Conservation (phyloP, 2,113 vertebrate species). For the Bostrychus sinensis region DNA sequence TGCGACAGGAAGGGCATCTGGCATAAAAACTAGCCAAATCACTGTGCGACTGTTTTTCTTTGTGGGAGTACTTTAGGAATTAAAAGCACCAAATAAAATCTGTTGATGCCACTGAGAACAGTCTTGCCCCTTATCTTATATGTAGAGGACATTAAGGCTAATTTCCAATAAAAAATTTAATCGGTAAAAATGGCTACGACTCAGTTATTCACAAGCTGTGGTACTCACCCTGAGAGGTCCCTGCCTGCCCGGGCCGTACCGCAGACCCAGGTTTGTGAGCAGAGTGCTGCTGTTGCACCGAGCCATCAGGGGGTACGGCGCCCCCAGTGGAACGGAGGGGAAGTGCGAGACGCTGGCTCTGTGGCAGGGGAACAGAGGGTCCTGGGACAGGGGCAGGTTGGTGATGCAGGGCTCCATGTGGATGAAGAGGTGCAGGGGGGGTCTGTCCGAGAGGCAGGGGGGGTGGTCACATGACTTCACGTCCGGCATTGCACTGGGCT, state of each 20-base stretch:
- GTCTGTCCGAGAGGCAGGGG: constrained; percentile 71
- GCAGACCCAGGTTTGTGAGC: constrained; percentile 81
- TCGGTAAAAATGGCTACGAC: too few relatives aligned
- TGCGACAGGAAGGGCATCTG: too few relatives aligned
- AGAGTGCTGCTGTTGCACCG: constrained; percentile 84
- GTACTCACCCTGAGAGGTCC: constrained; percentile 49
- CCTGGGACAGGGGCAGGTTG: constrained; percentile 75
- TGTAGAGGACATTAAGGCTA: too few relatives aligned
- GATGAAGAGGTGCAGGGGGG: constrained; percentile 74
- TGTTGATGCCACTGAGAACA: too few relatives aligned
- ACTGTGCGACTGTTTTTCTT: too few relatives aligned
- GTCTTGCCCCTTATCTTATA: too few relatives aligned
- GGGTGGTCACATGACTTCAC: constrained; percentile 83
- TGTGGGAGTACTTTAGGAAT: too few relatives aligned
- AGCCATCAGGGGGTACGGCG: constrained; percentile 79
- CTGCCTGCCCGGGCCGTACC: constrained; percentile 76
- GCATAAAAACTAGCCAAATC: too few relatives aligned
- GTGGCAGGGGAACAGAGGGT: constrained; percentile 80
- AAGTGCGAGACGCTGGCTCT: constrained; percentile 34
- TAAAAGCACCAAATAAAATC: too few relatives aligned
- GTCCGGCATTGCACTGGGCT: constrained; percentile 76
- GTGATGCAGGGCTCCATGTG: constrained; percentile 81
- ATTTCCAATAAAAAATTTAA: too few relatives aligned
- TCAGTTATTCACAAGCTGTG: too few relatives aligned
- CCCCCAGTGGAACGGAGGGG: constrained; percentile 66